phyloP scores from a whole-genome alignment of 1,140 invertebrate genomes.

The Agrypnia vestita region DNA sequence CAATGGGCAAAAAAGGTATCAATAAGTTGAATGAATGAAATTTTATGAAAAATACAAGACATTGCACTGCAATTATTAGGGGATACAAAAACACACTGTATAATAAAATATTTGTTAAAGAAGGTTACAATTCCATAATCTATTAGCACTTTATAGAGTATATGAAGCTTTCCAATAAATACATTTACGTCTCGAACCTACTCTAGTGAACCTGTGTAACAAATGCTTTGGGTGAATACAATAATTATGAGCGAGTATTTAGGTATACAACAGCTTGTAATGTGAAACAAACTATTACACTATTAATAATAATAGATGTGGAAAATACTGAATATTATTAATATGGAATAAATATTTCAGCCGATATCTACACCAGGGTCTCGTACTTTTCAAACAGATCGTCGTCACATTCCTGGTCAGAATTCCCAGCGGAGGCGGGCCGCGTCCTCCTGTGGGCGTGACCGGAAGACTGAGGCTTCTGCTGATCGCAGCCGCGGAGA shows the following conservation, averaged over 20 bases:
- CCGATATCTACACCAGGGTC: slow-evolving; percentile 67
- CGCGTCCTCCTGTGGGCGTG: slow-evolving; percentile 59
- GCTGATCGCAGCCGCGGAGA: slow-evolving; percentile 43
- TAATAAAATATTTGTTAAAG: slow-evolving; percentile 11
- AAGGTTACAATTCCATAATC: slow-evolving; percentile 9
- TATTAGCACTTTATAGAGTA: slow-evolving; percentile 12
- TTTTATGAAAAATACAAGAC: too few relatives aligned
- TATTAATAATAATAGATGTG: slow-evolving; percentile 10
- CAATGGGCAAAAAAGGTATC: too few relatives aligned
- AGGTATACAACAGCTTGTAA: slow-evolving; percentile 1
- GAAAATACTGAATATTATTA: slow-evolving; percentile 13
- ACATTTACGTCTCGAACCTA: neutral
- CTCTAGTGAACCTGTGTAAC: slow-evolving; percentile 18
- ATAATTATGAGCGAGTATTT: neutral
- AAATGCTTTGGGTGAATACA: slow-evolving; percentile 20
- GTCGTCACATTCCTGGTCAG: slow-evolving; percentile 54
- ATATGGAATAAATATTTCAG: slow-evolving; percentile 11
- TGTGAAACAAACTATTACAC: slow-evolving; percentile 7
- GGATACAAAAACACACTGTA: too few relatives aligned
- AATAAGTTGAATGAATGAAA: too few relatives aligned
- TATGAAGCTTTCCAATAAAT: slow-evolving; percentile 25
- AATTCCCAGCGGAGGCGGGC: slow-evolving; percentile 44
- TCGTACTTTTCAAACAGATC: slow-evolving; percentile 71
- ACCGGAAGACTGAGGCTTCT: slow-evolving; percentile 36
- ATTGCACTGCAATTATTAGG: too few relatives aligned